These are phyloP conservation scores for Azorinus chamasolen DNA, from an alignment of 2,888 invertebrate species.

Conservation along the genomic window DNA sequence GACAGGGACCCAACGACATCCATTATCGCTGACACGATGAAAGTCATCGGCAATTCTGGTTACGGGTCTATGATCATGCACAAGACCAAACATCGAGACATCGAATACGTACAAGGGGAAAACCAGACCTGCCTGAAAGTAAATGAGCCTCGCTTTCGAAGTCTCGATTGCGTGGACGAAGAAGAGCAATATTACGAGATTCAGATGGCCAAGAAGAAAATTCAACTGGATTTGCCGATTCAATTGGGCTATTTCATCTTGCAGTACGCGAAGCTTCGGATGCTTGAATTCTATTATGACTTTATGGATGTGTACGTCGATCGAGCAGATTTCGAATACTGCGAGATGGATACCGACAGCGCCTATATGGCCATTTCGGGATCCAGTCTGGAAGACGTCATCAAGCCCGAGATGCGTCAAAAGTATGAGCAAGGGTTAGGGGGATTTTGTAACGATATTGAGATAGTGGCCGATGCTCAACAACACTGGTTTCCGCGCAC, in stretches of 20 bases:
- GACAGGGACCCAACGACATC: too few species aligned
- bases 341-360: slow-evolving; percentile 65
- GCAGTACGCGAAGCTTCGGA: slow-evolving; percentile 65
- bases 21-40: too few species aligned
- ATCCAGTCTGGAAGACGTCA: slow-evolving; percentile 21
- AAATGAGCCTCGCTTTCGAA: too few species aligned
- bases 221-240: too few species aligned
- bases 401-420: slow-evolving; percentile 36
- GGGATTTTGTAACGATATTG: slow-evolving; percentile 20
- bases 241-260: slow-evolving; percentile 59
- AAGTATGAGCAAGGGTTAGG: slow-evolving; percentile 17
- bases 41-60: too few species aligned
- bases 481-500: slow-evolving; percentile 53
- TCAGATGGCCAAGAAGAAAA: too few species aligned
- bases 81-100: too few species aligned
- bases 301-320: slow-evolving; percentile 57
- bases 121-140: too few species aligned
- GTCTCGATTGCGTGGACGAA: too few species aligned
- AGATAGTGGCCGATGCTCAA: slow-evolving; percentile 37
- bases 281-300: slow-evolving; percentile 63
- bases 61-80: too few species aligned
- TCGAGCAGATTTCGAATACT: slow-evolving; percentile 47
- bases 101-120: too few species aligned
- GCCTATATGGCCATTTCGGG: slow-evolving; percentile 56
- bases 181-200: too few species aligned